Evolutionary conservation across 1,140 invertebrate genomes (phyloP).

Genomic region (Calephelis nemesis): DNA sequence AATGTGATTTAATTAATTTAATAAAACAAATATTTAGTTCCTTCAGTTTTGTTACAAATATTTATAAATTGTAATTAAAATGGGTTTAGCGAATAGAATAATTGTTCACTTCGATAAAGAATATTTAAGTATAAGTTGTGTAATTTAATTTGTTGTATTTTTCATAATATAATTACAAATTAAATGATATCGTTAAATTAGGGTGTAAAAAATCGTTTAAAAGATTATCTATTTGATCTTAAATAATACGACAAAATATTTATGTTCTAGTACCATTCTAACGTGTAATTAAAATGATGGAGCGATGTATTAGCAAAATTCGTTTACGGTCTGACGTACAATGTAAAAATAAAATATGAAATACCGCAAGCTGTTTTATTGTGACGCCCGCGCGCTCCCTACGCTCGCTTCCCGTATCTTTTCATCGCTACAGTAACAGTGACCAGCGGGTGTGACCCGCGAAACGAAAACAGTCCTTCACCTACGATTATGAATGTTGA

Average conservation of each 20-base stretch:
- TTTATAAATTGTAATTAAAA: conserved; percentile 75
- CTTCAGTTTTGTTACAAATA: conserved; percentile 76
- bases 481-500: too few species aligned
- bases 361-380: conserved; percentile 71
- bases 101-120: conserved; percentile 73
- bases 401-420: too few species aligned
- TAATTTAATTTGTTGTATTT: conserved; percentile 78
- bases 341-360: conserved; percentile 76
- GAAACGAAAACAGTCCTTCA: too few species aligned
- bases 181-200: conserved; percentile 77
- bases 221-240: conserved; percentile 79
- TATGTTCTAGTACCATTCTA: conserved; percentile 78
- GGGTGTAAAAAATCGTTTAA: conserved; percentile 57
- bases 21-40: conserved; percentile 76
- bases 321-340: conserved; percentile 76
- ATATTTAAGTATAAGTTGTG: conserved; percentile 73
- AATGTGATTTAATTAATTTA: conserved; percentile 73
- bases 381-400: too few species aligned
- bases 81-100: conserved; percentile 69
- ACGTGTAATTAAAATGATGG: conserved; percentile 75
- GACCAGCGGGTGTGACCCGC: too few species aligned
- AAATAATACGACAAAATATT: conserved; percentile 76
- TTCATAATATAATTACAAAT: conserved; percentile 77
- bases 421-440: too few species aligned
- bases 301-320: conserved; percentile 73